A percentile compares a stretch with the other conserved stretches of the same genome.
Evolutionary conservation across 2,113 vertebrate species (phyloP).

Genomic region (Nothoprocta pentlandii): DNA sequence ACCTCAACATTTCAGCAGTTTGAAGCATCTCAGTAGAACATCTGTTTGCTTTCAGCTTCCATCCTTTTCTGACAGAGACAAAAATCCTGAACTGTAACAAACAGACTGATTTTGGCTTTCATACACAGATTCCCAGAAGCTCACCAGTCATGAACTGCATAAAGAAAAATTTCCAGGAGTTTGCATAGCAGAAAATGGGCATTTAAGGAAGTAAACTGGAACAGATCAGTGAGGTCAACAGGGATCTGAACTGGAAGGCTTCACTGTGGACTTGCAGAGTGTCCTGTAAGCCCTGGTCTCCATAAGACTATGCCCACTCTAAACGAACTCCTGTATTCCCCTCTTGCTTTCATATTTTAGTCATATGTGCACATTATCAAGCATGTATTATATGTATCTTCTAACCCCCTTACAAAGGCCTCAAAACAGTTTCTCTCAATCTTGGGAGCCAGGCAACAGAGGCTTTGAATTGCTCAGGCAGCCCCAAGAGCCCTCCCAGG

Average conservation of each 20-base stretch:
- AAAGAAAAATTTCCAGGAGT: neutral
- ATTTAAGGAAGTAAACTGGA: neutral
- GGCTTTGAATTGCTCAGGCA: neutral
- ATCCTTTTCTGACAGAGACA: neutral
- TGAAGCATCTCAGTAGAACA: neutral
- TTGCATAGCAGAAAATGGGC: neutral
- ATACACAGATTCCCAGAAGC: neutral
- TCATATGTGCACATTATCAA: neutral
- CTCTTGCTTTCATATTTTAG: neutral
- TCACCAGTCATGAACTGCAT: neutral
- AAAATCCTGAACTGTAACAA: neutral
- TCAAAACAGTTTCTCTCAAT: neutral
- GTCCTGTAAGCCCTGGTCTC: neutral
- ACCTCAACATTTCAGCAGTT: neutral
- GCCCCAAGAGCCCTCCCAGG: neutral
- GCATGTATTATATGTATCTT: neutral
- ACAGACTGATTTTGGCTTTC: neutral
- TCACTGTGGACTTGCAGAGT: neutral
- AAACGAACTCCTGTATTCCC: neutral
- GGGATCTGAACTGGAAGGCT: neutral
- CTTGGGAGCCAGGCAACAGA: neutral
- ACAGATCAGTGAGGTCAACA: neutral
- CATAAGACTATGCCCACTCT: neutral
- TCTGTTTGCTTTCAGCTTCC: neutral
- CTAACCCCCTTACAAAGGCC: neutral